A percentile compares a stretch with the other conserved stretches of the same genome.
phyloP scores from a whole-genome alignment of 2,797 vertebrate species.

The Galagoides demidoff region DNA sequence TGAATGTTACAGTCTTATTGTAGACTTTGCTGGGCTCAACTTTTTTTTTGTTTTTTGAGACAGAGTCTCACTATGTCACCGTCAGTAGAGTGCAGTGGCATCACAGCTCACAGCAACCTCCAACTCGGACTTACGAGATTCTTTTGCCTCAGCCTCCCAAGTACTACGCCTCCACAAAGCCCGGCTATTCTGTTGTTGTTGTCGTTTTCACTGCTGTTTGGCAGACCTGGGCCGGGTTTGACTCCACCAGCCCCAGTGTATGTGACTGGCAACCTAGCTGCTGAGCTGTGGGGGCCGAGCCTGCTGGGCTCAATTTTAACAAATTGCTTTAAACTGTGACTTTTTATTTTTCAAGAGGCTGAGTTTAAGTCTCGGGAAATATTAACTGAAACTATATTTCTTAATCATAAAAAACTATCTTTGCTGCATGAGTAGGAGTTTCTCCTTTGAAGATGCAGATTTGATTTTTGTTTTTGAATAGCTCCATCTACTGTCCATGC shows the following conservation, averaged over 20 bases:
- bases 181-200: no score
- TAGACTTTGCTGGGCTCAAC: neutral
- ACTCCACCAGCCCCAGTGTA: no score
- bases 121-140: no score
- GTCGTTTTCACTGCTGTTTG: no score
- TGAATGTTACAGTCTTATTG: neutral
- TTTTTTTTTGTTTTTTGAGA: neutral
- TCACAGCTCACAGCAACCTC: no score
- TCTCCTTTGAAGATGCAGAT: neutral
- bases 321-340: conserved; percentile 8
- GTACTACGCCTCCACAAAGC: no score
- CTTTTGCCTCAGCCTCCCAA: no score
- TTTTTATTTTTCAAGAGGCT: conserved; percentile 45
- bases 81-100: no score
- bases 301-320: neutral
- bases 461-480: conserved; percentile 32
- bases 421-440: neutral
- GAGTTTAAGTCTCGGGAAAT: conserved; percentile 20
- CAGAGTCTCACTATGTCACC: no score
- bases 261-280: no score
- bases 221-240: no score
- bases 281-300: no score
- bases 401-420: neutral
- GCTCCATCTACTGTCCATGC: neutral
- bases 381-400: neutral